Conservation (phyloP, 2,113 vertebrate genomes). For the Penelope pileata region DNA sequence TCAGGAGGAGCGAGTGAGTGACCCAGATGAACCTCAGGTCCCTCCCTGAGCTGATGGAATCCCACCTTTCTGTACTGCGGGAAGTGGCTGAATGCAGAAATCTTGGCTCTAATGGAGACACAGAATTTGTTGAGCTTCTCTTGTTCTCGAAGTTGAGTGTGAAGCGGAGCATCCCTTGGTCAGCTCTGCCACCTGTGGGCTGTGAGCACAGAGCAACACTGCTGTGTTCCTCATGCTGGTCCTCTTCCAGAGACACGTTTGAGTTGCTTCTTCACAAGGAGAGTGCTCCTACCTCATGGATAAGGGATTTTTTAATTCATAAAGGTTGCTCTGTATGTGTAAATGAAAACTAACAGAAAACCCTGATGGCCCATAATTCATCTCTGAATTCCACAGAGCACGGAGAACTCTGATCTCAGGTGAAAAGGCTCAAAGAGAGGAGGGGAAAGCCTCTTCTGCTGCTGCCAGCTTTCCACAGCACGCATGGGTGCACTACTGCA, state of each 20-base stretch:
- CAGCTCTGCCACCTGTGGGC: background rate
- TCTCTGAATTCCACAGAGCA: background rate
- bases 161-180: background rate
- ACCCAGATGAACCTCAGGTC: no score
- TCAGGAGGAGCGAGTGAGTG: no score
- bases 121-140: background rate
- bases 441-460: background rate
- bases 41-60: background rate
- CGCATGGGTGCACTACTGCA: background rate
- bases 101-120: accelerated
- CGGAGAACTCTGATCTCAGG: background rate
- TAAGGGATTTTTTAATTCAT: accelerated
- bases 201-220: background rate
- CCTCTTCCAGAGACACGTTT: background rate
- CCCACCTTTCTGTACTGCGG: background rate
- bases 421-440: background rate
- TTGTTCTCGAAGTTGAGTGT: background rate
- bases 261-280: background rate
- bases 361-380: background rate
- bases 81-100: background rate
- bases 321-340: background rate
- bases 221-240: background rate
- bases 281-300: background rate
- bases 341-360: background rate
- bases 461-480: background rate